Percentiles rank a stretch among this genome's conserved stretches.
Evolutionary conservation across 2,113 vertebrate genomes (phyloP).

Genomic region (Vidua chalybeata): DNA sequence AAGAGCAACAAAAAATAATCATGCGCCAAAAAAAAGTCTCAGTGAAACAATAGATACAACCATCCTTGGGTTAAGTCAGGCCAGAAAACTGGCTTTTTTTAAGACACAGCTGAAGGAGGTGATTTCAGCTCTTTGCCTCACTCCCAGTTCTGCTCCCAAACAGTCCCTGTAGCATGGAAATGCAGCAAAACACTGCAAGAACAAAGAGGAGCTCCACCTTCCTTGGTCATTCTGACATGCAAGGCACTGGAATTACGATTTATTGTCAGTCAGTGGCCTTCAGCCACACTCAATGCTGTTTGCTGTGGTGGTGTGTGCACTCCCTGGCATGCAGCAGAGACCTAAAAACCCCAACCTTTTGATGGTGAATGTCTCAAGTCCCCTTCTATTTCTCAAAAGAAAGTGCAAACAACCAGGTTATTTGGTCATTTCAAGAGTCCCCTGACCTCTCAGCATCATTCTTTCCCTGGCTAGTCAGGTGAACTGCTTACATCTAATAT

Average conservation of each 20-base stretch:
- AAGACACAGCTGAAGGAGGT: not conserved
- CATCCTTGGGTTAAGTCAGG: not conserved
- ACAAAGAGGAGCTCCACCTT: not conserved
- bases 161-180: not conserved
- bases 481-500: not conserved
- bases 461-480: not conserved
- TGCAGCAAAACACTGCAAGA: not conserved
- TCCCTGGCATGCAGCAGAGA: not conserved
- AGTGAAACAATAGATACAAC: not conserved
- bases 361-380: not conserved
- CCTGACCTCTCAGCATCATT: not conserved
- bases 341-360: not conserved
- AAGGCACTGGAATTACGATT: not conserved
- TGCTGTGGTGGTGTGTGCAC: not conserved
- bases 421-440: not conserved
- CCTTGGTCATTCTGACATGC: rapidly evolving
- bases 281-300: not conserved
- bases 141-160: not conserved
- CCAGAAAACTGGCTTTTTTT: not conserved
- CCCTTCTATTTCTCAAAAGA: not conserved
- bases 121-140: not conserved
- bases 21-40: not conserved
- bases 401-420: not conserved
- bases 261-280: not conserved
- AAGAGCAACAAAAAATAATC: slow-evolving; percentile 30